phyloP scores from a whole-genome alignment of 2,888 invertebrate species.

The Caenorhabditis sp. region DNA sequence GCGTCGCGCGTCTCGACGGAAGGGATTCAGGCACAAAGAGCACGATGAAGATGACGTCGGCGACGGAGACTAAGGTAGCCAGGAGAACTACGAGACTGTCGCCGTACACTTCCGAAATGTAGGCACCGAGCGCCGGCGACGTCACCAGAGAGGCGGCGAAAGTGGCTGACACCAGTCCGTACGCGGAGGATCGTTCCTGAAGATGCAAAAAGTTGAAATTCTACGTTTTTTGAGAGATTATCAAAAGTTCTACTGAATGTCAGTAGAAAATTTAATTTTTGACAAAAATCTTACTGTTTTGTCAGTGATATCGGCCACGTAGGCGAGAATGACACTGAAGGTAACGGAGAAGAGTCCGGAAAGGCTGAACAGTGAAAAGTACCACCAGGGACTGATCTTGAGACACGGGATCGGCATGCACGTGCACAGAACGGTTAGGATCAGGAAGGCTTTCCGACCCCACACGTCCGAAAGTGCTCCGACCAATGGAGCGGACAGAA shows the following conservation, averaged over 20 bases:
- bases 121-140: conserved; percentile 93
- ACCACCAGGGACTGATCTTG: conserved; percentile 99
- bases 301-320: conserved; percentile 98
- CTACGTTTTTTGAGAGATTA: neutral
- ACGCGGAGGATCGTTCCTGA: conserved; percentile 76
- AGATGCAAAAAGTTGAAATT: neutral
- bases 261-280: conserved; percentile 79
- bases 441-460: conserved; percentile 96
- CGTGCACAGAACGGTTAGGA: conserved; percentile 88
- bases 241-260: neutral
- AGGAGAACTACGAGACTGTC: conserved; percentile 88
- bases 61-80: conserved; percentile 92
- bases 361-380: conserved; percentile 98
- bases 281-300: conserved; percentile 81
- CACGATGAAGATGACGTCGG: conserved; percentile 97
- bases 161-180: conserved; percentile 88
- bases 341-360: conserved; percentile 99
- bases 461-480: conserved; percentile 98
- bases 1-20: conserved; percentile 87
- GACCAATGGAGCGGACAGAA: conserved; percentile 95
- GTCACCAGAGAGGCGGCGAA: conserved; percentile 99
- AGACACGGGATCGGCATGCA: conserved; percentile 98
- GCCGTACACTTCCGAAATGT: conserved; percentile 86
- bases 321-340: conserved; percentile 98
- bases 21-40: conserved; percentile 98